Conservation (phyloP, 1,140 invertebrate genomes). For the Heliconius congener region DNA sequence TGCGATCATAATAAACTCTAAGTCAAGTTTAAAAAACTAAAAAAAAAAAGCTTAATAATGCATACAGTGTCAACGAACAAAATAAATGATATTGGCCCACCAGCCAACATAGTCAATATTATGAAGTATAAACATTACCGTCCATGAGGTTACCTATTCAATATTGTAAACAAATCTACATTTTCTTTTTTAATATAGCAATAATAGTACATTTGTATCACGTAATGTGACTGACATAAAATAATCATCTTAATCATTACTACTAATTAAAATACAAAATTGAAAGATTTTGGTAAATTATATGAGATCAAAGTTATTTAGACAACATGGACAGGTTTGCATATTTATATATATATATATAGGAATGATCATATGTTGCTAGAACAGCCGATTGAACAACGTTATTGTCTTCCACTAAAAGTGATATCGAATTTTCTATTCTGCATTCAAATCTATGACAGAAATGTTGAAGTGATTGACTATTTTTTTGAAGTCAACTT, state of each 20-base stretch:
- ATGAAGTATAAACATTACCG: neutral
- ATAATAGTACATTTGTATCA: neutral
- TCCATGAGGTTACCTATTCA: conserved; percentile 1
- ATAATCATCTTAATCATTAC: conserved; percentile 13
- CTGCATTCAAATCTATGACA: conserved; percentile 18
- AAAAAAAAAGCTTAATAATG: neutral
- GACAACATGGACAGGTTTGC: conserved; percentile 32
- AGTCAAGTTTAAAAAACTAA: neutral
- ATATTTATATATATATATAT: neutral
- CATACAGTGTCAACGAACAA: neutral
- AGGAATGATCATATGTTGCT: conserved; percentile 24
- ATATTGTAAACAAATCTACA: neutral
- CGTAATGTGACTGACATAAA: conserved; percentile 16
- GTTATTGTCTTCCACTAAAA: conserved; percentile 43
- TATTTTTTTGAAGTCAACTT: conserved; percentile 27
- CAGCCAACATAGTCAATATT: conserved; percentile 8
- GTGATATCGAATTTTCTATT: conserved; percentile 7
- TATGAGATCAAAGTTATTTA: conserved; percentile 63
- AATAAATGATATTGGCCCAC: conserved; percentile 1
- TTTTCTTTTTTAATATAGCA: neutral
- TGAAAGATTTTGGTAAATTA: conserved; percentile 64
- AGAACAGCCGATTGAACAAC: conserved; percentile 23
- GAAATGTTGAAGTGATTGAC: conserved; percentile 13
- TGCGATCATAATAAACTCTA: neutral
- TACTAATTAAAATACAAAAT: conserved; percentile 30